These are phyloP conservation scores for Bombycilla garrulus DNA, from an alignment of 2,113 vertebrate species.

Conservation along the genomic window DNA sequence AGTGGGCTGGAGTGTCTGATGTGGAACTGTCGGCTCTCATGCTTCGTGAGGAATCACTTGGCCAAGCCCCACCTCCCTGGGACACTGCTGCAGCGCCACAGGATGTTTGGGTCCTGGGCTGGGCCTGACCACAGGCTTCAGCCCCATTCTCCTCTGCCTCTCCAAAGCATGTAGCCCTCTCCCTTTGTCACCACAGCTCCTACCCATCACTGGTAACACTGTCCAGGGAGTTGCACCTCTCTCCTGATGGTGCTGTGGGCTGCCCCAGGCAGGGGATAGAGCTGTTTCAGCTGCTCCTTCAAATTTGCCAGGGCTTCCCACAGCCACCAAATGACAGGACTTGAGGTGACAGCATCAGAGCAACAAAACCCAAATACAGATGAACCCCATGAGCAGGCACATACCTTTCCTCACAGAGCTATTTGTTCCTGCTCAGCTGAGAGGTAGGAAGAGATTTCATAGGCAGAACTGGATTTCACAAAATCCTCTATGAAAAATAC, in stretches of 20 bases:
- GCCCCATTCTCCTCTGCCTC: background rate
- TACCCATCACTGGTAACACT: background rate
- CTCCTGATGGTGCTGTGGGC: background rate
- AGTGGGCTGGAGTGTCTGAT: background rate
- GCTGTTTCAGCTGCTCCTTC: background rate
- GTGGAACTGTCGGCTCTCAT: background rate
- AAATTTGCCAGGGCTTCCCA: background rate
- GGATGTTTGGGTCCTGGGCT: background rate
- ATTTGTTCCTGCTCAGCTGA: background rate
- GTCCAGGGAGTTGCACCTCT: background rate
- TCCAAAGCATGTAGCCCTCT: background rate
- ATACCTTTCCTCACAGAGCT: background rate
- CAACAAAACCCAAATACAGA: background rate
- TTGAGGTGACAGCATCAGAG: background rate
- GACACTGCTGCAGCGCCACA: background rate
- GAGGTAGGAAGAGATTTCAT: background rate
- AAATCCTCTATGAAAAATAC: background rate
- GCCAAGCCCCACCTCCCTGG: accelerated
- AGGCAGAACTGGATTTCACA: background rate
- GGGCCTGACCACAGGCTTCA: accelerated
- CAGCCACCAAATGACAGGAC: background rate
- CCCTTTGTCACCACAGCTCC: background rate
- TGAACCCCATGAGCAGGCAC: background rate
- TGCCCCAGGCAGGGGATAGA: background rate
- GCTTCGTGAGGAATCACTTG: background rate